These are phyloP conservation scores for Struthio camelus DNA, from an alignment of 2,113 vertebrate genomes.

Conservation along the genomic window DNA sequence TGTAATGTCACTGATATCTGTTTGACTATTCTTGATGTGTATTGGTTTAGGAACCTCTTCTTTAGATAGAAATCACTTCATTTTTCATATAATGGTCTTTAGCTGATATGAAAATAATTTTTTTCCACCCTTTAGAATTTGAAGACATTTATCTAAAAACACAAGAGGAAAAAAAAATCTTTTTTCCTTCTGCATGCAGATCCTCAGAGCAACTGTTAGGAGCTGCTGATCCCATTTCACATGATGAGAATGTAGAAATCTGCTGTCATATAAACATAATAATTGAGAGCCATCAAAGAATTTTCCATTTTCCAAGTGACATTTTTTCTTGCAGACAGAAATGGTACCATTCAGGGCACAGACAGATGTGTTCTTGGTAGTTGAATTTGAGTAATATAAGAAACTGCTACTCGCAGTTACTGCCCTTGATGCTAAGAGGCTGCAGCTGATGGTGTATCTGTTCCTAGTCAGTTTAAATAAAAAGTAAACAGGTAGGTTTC, in stretches of 20 bases:
- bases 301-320: background rate
- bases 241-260: background rate
- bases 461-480: background rate
- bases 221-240: background rate
- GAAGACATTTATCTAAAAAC: background rate
- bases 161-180: background rate
- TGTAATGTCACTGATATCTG: background rate
- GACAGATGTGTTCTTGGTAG: background rate
- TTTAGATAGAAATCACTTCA: background rate
- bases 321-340: background rate
- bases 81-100: background rate
- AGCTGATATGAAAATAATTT: background rate
- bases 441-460: background rate
- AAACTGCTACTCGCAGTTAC: background rate
- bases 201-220: background rate
- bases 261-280: background rate
- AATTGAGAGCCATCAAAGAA: background rate
- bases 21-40: background rate
- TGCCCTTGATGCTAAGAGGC: background rate
- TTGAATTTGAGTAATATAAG: constrained; percentile 9
- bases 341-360: background rate
- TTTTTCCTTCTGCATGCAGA: background rate
- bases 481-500: background rate
- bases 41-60: background rate
- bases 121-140: background rate